These are phyloP conservation scores for Panonychus citri DNA, from an alignment of 1,140 invertebrate genomes.

Conservation along the genomic window DNA sequence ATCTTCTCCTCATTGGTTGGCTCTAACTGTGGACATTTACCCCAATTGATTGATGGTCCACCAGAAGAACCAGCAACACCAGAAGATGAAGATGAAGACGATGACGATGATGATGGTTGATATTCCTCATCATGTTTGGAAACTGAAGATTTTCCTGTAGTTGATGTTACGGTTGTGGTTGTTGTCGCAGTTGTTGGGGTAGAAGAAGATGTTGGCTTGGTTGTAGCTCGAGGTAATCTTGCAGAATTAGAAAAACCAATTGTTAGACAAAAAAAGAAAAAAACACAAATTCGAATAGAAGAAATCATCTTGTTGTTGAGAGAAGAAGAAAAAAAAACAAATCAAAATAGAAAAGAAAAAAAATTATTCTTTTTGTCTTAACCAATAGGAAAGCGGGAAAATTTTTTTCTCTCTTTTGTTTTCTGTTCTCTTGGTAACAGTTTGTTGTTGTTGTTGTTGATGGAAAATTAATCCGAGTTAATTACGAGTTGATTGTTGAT, in stretches of 20 bases:
- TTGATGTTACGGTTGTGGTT: background rate
- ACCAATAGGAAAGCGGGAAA: too few species aligned
- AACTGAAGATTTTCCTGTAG: too few species aligned
- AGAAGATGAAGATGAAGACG: background rate
- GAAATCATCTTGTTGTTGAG: too few species aligned
- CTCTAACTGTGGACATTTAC: constrained; percentile 13
- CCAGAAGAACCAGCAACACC: background rate
- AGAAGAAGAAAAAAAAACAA: too few species aligned
- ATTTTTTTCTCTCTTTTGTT: too few species aligned
- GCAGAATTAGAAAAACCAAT: background rate
- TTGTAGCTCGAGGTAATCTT: background rate
- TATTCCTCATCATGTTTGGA: background rate
- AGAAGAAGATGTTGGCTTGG: too few species aligned
- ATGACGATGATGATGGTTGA: background rate
- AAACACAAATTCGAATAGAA: background rate
- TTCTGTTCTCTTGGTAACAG: too few species aligned
- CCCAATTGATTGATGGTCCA: constrained; percentile 13
- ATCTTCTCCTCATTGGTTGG: constrained; percentile 11
- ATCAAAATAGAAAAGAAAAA: too few species aligned
- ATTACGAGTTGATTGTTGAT: too few species aligned
- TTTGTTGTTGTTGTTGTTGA: too few species aligned
- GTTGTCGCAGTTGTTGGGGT: background rate
- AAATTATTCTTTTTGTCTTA: too few species aligned
- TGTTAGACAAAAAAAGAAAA: background rate
- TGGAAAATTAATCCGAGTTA: too few species aligned